phyloP scores from a whole-genome alignment of 2,888 invertebrate species.

The Allolobophora icterica region DNA sequence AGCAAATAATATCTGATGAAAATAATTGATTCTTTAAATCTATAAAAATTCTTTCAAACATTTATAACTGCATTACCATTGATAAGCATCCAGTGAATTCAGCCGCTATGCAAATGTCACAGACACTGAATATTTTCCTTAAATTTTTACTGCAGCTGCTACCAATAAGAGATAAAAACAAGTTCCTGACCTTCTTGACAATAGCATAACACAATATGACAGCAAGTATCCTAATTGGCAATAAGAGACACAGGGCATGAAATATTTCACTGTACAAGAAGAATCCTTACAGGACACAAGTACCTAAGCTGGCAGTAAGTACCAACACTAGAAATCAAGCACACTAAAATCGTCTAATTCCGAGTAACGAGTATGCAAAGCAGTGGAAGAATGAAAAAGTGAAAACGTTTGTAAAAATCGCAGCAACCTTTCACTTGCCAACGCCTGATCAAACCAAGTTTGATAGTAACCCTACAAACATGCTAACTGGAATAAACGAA shows the following conservation, averaged over 20 bases:
- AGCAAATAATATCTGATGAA: not conserved
- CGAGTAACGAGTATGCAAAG: not conserved
- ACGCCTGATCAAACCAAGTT: not conserved
- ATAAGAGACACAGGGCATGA: not conserved
- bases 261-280: not conserved
- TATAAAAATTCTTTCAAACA: not conserved
- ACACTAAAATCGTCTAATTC: not conserved
- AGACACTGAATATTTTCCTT: not conserved
- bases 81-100: not conserved
- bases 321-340: not conserved
- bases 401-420: not conserved
- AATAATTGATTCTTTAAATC: not conserved
- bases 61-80: not conserved
- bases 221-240: not conserved
- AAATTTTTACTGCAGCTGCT: not conserved
- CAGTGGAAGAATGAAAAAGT: slow-evolving; percentile 8
- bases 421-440: not conserved
- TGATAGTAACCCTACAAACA: not conserved
- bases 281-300: not conserved
- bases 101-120: not conserved
- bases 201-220: no score
- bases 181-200: not conserved
- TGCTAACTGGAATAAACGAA: not conserved
- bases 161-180: not conserved
- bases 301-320: not conserved